These are phyloP conservation scores for Calameuta pallipes DNA, from an alignment of 2,888 invertebrate genomes.

Conservation along the genomic window DNA sequence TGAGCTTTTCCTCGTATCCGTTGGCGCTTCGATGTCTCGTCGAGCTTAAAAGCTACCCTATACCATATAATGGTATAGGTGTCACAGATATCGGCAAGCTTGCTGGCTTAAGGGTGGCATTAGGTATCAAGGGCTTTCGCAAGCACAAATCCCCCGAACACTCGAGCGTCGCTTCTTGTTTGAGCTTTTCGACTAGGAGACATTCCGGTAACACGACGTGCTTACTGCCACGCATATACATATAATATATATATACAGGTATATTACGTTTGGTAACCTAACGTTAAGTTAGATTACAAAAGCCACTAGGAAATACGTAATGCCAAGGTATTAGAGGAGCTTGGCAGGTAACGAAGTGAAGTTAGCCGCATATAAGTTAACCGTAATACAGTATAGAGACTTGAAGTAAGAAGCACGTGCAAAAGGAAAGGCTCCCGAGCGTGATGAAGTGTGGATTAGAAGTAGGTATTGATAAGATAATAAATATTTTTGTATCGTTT, in stretches of 20 bases:
- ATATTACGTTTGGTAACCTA: not conserved
- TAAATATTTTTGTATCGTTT: no score
- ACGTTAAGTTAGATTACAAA: not conserved
- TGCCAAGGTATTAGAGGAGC: not conserved
- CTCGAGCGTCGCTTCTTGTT: not conserved
- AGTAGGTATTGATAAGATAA: no score
- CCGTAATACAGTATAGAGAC: no score
- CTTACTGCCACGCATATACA: not conserved
- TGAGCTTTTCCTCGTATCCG: not conserved
- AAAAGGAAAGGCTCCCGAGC: accelerated
- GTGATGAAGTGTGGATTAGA: no score
- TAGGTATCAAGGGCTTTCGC: not conserved
- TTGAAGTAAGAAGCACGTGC: no score
- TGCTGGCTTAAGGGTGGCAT: not conserved
- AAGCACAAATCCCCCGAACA: not conserved
- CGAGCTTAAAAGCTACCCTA: not conserved
- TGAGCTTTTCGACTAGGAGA: not conserved
- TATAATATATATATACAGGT: no score
- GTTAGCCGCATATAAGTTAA: no score
- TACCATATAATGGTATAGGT: not conserved
- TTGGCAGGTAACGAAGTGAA: not conserved
- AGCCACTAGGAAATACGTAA: not conserved
- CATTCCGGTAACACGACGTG: not conserved
- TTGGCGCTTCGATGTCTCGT: not conserved
- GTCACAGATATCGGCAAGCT: not conserved